Base-by-base conservation (phyloP, 2,113 vertebrate species). In the Sinocyclocheilus grahami region DNA sequence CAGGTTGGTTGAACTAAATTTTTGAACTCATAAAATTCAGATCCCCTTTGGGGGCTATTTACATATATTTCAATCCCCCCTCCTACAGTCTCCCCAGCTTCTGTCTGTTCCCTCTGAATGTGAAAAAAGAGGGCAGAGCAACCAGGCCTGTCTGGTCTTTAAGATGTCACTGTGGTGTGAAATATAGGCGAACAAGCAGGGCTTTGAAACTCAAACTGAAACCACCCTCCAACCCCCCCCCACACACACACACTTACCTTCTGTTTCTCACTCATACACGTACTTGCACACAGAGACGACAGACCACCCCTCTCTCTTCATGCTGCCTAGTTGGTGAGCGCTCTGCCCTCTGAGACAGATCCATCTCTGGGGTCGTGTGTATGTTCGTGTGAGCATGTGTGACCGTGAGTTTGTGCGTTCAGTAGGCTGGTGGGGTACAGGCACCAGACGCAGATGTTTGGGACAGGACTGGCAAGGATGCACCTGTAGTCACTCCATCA, bases 1-100 rank as follows among this genome's bases (percentile, higher is more conserved):
- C 96, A 95, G 95, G 95, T 95, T 96, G 95, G 95, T 94, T 96
- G 96, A 95, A 96, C 95, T 95, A 94, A 95, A 95, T 96, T 27
- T 94, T 95, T 93, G 96, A 95, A 96, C 94, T 91, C 96, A 96
- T 95, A 96, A 93, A 95, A 95, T 95, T 94, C 94, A 93, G 93
- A 96, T 96, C 95, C 95, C 94, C 95, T 94, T 92, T 92, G 86
- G 92, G 91, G 92, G 90, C 88, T 94, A 97, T 97, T 96, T 96
- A 96, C 96, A 96, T 95, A 95, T 94, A 96, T 92, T 94, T 95
- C 91, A 87, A 90, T 79, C 58, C 87, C 86, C 82, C 74, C 65
- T 37, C 39, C 63, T 42, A 71, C 63, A 72, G 67, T 53, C n/a
- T 81, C 62, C 48, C 85, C 82, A 85, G 37, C 92, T 92, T 92